Conservation (phyloP, 2,888 invertebrate species). For the Steinernema hermaphroditum region DNA sequence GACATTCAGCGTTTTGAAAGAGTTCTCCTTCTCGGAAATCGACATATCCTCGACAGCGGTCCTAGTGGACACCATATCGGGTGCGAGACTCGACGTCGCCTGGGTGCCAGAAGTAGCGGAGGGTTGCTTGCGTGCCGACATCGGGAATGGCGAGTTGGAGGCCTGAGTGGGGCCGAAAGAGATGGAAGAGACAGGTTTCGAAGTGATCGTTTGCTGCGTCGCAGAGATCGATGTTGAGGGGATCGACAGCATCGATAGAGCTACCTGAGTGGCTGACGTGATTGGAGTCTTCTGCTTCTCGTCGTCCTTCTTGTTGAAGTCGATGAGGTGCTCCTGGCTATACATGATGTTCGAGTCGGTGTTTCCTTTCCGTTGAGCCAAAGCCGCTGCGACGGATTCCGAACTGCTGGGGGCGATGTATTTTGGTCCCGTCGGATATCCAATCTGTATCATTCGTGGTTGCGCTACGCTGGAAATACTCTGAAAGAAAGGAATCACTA, state of each 20-base stretch:
- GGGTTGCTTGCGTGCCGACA: too few relatives aligned
- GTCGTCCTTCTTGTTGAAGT: background rate
- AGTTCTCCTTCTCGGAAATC: background rate
- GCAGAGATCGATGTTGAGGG: background rate
- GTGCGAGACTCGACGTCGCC: background rate
- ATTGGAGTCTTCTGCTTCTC: background rate
- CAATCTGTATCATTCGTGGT: background rate
- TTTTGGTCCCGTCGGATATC: background rate
- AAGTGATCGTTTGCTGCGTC: background rate
- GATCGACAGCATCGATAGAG: background rate
- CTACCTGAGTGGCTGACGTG: background rate
- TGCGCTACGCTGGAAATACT: background rate
- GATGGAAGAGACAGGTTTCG: background rate
- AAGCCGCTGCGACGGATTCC: background rate
- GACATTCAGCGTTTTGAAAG: background rate
- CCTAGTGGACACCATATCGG: background rate
- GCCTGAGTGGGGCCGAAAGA: background rate
- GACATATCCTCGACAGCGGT: background rate
- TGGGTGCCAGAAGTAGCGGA: too few relatives aligned
- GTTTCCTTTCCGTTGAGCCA: background rate
- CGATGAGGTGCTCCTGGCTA: constrained; percentile 3
- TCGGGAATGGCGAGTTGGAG: too few relatives aligned
- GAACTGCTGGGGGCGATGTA: background rate
- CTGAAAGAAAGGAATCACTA: too few relatives aligned
- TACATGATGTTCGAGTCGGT: background rate